Percentiles rank a stretch among this genome's conserved stretches.
Conservation (phyloP, 2,888 invertebrate species). For the Nephrotoma flavescens region DNA sequence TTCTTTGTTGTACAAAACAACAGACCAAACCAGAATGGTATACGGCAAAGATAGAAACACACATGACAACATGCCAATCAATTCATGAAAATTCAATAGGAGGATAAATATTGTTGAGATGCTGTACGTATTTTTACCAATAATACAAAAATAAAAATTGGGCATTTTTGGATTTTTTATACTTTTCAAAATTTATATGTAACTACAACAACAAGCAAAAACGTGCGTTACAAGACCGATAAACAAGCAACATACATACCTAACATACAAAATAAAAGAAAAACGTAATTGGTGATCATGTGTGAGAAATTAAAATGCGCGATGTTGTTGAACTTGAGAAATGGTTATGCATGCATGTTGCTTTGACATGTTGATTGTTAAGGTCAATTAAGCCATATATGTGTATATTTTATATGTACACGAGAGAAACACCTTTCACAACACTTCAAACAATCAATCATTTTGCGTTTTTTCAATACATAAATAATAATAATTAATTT, state of each 20-base stretch:
- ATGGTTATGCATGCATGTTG: not conserved
- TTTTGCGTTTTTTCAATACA: not conserved
- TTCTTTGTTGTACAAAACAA: not conserved
- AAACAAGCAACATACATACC: not conserved
- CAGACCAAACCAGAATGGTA: not conserved
- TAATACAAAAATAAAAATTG: not conserved
- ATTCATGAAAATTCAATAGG: not conserved
- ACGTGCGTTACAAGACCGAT: not conserved
- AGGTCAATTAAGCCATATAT: not conserved
- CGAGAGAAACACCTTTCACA: not conserved
- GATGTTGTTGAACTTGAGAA: not conserved
- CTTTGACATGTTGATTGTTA: not conserved
- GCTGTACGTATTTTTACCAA: not conserved
- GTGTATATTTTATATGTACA: not conserved
- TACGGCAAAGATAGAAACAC: not conserved
- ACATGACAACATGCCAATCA: not conserved
- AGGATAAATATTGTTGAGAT: not conserved
- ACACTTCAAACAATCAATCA: not conserved
- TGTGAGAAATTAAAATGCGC: not conserved
- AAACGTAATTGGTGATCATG: not conserved
- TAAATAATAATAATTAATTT: not conserved
- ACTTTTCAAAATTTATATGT: not conserved
- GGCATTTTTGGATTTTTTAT: not conserved
- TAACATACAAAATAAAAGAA: not conserved
- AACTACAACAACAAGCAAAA: not conserved